Base-by-base conservation (phyloP, 2,797 vertebrate species). In the Notolabrus celidotus region DNA sequence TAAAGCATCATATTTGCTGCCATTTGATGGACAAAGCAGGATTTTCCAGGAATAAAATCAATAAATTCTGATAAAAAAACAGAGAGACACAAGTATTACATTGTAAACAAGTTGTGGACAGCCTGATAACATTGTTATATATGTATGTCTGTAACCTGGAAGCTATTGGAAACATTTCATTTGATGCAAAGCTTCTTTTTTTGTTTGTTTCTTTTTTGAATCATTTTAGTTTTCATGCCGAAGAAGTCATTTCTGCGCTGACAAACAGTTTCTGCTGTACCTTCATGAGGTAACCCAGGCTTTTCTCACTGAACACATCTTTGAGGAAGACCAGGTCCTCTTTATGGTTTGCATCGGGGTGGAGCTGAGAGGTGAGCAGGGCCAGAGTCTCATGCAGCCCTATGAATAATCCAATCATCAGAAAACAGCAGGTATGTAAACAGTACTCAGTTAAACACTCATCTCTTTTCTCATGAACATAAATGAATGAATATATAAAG, bases 341-440 rank as follows among this genome's bases (percentile, higher is more conserved):
- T 83, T 94, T 96, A 53, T 97, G 96, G 86, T 96, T 96, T 59
- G 96, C 96, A 60, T 96, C 95, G 0, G 96, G 96, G 78, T 95
- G 95, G 25, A 98, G 94, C 84, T 97, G 96, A 74, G 96, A 96
- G 4, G 96, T 98, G 81, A 98, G 88, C 46, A 97, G 93, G 4
- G 97, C 96, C 90, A 98, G 91, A 70, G 96, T 96, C 89, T 97
- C 97, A 17, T 98, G 96, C 73, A 98, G 89, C 68, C 97, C 97
- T 98, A 7, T 2, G 10, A 52, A 52, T 25, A 20, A 52, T 9
- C 45, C 4, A 58, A 43, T 6, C 34, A 34, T 7, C 22, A 46
- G 3, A 19, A 43, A 43, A 22, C 36, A 23, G 8, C 1, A 55
- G 29, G 39, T 22, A 52, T 22, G 31, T 34, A 17, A 64, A 36